Conservation (phyloP, 2,797 vertebrate species). For the Otolemur crassicaudatus region DNA sequence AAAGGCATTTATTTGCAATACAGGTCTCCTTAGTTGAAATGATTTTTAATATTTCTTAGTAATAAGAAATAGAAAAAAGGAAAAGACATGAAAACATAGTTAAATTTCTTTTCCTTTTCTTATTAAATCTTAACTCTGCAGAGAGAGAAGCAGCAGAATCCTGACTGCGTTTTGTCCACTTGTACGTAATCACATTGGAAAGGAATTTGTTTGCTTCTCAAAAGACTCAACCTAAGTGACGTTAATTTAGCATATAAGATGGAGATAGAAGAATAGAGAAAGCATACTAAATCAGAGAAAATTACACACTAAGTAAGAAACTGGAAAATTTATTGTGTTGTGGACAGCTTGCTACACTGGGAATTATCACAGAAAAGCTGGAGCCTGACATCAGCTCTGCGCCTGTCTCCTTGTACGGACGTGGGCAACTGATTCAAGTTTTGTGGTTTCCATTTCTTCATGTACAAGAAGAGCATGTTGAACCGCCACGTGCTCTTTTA, state of each 20-base stretch:
- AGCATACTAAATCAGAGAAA: background rate
- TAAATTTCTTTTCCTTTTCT: background rate
- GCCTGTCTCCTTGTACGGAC: background rate
- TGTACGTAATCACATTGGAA: conserved; percentile 26
- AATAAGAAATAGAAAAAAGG: background rate
- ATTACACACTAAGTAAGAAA: background rate
- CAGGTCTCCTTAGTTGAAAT: background rate
- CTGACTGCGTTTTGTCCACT: background rate
- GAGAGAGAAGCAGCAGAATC: background rate
- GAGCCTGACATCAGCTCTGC: background rate
- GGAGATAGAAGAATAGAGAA: conserved; percentile 6
- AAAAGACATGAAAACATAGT: background rate
- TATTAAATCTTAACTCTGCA: conserved; percentile 25
- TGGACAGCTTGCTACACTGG: background rate
- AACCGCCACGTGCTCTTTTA: background rate
- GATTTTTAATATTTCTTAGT: background rate
- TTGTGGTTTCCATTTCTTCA: background rate
- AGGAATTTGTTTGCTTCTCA: background rate
- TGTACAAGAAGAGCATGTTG: background rate
- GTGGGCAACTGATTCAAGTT: background rate
- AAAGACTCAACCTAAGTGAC: conserved; percentile 20
- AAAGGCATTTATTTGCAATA: background rate
- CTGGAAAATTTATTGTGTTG: background rate
- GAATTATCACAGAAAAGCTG: background rate
- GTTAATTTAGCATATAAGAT: conserved; percentile 19